Conservation (phyloP, 2,797 vertebrate species). For the Furcifer pardalis region DNA sequence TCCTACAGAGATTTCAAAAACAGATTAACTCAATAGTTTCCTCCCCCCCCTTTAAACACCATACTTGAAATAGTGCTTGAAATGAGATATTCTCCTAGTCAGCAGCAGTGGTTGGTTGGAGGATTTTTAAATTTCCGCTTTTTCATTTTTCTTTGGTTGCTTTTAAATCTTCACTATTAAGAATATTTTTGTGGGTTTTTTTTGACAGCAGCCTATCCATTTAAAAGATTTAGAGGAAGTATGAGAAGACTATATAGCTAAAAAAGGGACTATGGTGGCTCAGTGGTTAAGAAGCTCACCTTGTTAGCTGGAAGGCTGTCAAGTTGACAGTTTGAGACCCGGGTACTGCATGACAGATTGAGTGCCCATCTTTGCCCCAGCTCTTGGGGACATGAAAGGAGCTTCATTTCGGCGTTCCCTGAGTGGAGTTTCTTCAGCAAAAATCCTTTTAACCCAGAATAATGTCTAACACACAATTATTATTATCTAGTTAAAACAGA, state of each 20-base stretch:
- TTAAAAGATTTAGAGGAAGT: not conserved
- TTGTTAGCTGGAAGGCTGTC: too few species aligned
- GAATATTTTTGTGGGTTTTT: conserved; percentile 16
- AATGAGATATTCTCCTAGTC: not conserved
- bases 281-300: too few species aligned
- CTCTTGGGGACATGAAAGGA: too few species aligned
- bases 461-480: too few species aligned
- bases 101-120: not conserved
- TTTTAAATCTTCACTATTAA: conserved; percentile 5
- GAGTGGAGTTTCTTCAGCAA: too few species aligned
- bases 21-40: conserved; percentile 16
- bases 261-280: too few species aligned
- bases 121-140: too few species aligned
- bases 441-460: too few species aligned
- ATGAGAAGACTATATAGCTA: not conserved
- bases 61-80: not conserved
- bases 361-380: too few species aligned
- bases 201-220: not conserved
- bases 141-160: not conserved
- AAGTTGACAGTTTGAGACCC: too few species aligned
- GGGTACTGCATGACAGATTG: too few species aligned
- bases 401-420: too few species aligned
- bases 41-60: conserved; percentile 34
- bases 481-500: not conserved
- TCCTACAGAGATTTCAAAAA: not conserved